Evolutionary conservation across 2,888 invertebrate genomes (phyloP).

Genomic region (Ellobium chinense): DNA sequence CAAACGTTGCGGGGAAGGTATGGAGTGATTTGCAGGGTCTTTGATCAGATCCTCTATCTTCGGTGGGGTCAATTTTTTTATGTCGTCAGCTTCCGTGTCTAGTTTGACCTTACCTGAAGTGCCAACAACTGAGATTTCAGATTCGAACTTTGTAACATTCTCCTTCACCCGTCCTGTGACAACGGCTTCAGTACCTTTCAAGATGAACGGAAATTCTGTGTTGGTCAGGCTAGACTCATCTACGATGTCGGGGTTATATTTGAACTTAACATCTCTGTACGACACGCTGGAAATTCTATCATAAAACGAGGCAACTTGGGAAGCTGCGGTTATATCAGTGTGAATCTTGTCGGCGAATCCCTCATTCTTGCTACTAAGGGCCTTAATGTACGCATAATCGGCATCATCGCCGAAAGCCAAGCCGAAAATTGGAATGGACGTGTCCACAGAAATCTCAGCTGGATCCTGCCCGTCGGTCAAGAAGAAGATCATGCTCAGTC

Average conservation of each 20-base stretch:
- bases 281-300: slow-evolving; percentile 85
- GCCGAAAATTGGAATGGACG: slow-evolving; percentile 82
- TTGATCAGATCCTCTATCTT: too few relatives aligned
- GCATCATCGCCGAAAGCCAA: slow-evolving; percentile 87
- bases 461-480: slow-evolving; percentile 79
- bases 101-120: neutral
- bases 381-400: slow-evolving; percentile 85
- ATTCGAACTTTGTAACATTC: neutral
- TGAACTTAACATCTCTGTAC: slow-evolving; percentile 82
- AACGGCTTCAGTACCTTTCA: slow-evolving; percentile 64
- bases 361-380: slow-evolving; percentile 84
- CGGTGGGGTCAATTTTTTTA: neutral
- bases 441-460: slow-evolving; percentile 63
- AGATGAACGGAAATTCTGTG: slow-evolving; percentile 59
- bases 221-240: slow-evolving; percentile 58
- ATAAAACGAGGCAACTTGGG: slow-evolving; percentile 84
- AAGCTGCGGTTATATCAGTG: slow-evolving; percentile 85
- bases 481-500: slow-evolving; percentile 76
- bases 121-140: neutral
- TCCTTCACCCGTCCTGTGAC: slow-evolving; percentile 59
- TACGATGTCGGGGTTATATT: slow-evolving; percentile 54
- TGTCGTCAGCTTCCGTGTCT: neutral
- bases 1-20: neutral
- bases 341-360: slow-evolving; percentile 87
- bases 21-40: neutral